phyloP scores from a whole-genome alignment of 2,113 vertebrate species.

The Symphodus melops region DNA sequence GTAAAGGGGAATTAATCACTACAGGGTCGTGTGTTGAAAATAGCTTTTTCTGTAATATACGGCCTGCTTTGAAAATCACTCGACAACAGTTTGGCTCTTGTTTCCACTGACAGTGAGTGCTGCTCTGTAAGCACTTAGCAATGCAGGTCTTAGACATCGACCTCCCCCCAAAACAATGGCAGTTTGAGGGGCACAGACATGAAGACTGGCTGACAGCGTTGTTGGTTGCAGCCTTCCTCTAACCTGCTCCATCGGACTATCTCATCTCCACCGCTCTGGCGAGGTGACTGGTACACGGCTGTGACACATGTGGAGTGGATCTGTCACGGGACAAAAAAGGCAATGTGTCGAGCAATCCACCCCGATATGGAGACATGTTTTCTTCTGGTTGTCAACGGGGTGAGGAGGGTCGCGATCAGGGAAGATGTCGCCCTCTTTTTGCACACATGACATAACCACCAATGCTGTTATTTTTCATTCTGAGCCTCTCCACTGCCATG shows the following conservation, averaged over 20 bases:
- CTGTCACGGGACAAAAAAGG: constrained; percentile 69
- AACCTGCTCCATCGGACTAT: constrained; percentile 14
- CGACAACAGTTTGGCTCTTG: not conserved
- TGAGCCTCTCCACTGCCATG: not conserved
- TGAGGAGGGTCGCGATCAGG: constrained; percentile 44
- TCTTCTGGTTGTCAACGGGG: constrained; percentile 40
- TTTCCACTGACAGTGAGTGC: constrained; percentile 57
- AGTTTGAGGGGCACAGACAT: constrained; percentile 32
- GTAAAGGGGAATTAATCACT: too few species aligned
- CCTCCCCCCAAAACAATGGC: constrained; percentile 57
- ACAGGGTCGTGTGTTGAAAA: too few species aligned
- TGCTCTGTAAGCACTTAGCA: constrained; percentile 60
- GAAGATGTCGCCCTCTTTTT: constrained; percentile 40
- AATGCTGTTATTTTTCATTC: not conserved
- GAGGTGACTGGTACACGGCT: constrained; percentile 49
- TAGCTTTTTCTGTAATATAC: too few species aligned
- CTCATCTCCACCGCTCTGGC: constrained; percentile 23
- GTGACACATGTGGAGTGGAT: constrained; percentile 68
- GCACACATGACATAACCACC: constrained; percentile 4
- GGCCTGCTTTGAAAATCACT: constrained; percentile 22
- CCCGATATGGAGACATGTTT: constrained; percentile 43
- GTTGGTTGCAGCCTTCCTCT: constrained; percentile 13
- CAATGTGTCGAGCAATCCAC: constrained; percentile 53
- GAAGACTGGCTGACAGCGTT: constrained; percentile 47
- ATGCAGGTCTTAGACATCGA: constrained; percentile 58